Evolutionary conservation across 2,797 vertebrate genomes (phyloP), one percentile per base, ranked within the genome.

Genomic region (Poecile montanus): DNA sequence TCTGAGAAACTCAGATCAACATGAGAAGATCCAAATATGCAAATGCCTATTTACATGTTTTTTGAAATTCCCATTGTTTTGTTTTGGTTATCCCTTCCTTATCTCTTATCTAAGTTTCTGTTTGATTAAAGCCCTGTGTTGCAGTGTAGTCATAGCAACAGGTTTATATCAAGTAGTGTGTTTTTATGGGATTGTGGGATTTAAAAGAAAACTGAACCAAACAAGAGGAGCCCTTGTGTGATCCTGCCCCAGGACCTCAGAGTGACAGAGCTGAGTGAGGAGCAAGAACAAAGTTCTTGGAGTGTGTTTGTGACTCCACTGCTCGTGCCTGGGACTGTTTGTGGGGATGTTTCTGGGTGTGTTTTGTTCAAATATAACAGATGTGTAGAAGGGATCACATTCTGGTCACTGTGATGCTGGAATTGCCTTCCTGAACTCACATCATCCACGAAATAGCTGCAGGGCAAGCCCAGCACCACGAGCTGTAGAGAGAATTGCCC

Each of bases 41-140:
- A 85, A 81, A 84, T 45, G 32, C 11, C 30, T 86, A 50, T 83
- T 94, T 62, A 80, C 34, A 7, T 53, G 14, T 20, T 56, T 70
- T 91, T 82, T 51, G 1, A 32, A 66, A 61, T 56, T 53, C 34
- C 19, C 50, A 89, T 66, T 85, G 38, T 81, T 89, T 93, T 92
- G 76, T 54, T 91, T 85, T 86, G 66, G 40, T 88, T 85, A 19
- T 34, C 76, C 26, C 67, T 74, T n/a, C 78, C 66, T 94, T 72
- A 38, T 38, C 48, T 73, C 86, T 74, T 88, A 91, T 80, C 48
- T 51, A 27, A 93, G 88, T 85, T 96, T 91, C 79, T 89, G 79
- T 91, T 88, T 94, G 93, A 95, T 95, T 65, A 78, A 90, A 94
- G 87, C 72, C 17, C 83, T 70, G 71, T 87, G 38, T 93, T 92